Evolutionary conservation across 2,888 invertebrate species (phyloP).

Genomic region (Dione vanillae): DNA sequence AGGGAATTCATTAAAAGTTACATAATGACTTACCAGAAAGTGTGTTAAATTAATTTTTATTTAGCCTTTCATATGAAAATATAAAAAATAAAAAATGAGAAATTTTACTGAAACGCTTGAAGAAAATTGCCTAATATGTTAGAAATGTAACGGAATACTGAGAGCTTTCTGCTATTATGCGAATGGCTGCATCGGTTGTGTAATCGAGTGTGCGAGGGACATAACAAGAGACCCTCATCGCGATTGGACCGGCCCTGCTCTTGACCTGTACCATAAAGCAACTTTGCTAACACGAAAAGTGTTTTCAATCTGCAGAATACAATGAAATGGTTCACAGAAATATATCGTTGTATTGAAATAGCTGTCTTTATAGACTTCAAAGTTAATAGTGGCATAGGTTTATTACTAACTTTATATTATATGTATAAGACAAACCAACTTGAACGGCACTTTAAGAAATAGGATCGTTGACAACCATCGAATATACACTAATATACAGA

Average conservation of each 20-base stretch:
- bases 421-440: too few species aligned
- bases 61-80: slow-evolving; percentile 35
- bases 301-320: slow-evolving; percentile 26
- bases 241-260: slow-evolving; percentile 48
- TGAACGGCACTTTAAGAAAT: too few species aligned
- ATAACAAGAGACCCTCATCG: slow-evolving; percentile 56
- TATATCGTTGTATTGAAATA: not conserved
- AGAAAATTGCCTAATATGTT: slow-evolving; percentile 52
- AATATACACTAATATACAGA: too few species aligned
- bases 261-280: slow-evolving; percentile 36
- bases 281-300: slow-evolving; percentile 28
- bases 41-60: slow-evolving; percentile 33
- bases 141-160: slow-evolving; percentile 53
- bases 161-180: slow-evolving; percentile 64
- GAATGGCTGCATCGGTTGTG: slow-evolving; percentile 61
- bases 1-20: not conserved
- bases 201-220: slow-evolving; percentile 57
- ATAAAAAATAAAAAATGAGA: too few species aligned
- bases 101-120: slow-evolving; percentile 40
- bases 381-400: not conserved
- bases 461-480: too few species aligned
- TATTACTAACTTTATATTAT: too few species aligned
- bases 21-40: not conserved
- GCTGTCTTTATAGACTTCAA: not conserved
- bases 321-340: not conserved